Base-by-base conservation (phyloP, 2,888 invertebrate species). In the Morpho achilles region DNA sequence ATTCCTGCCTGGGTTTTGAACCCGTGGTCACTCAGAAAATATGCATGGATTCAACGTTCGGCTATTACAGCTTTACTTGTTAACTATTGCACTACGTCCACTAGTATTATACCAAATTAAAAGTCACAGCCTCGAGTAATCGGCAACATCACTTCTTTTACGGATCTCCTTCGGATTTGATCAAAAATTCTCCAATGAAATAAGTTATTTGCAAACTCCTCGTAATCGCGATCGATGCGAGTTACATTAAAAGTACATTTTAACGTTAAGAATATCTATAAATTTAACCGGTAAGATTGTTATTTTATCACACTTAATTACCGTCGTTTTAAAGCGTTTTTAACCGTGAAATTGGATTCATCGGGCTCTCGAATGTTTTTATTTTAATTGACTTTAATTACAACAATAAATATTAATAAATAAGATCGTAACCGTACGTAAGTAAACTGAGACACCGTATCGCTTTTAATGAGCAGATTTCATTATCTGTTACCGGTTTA, bases 301-400 rank as follows among this genome's bases (percentile, higher is more conserved):
- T 53, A 52, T 56, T 54, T 56, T 60, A 60, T 60, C 56, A 49
- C 55, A 60, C 56, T 56, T 60, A 56, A 59, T 53, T 59, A 59
- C 46, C 48, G 49, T 43, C 32, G 52, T 53, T 59, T 56, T 47
- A 48, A 50, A 47, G 57, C 48, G 42, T 51, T 47, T 52, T 46
- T 22, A 49, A 53, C 48, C 59, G 56, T 60, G 56, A 60, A 60
- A 60, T 60, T 60, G 59, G 44, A 44, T 52, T 51, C 46, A 51
- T 55, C 46, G 7, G 40, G 53, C 46, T 45, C 53, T 53, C 49
- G 41, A 45, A 46, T 46, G 49, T 42, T 41, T 48, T 50, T 55
- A 42, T 49, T 59, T 60, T 56, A 53, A 32, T 58, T 58, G 32
- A 7, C 9, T 45, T 53, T 49, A 40, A 58, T 44, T 45, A 47